phyloP scores from a whole-genome alignment of 2,888 invertebrate species.

The Caenorhabditis sinica region DNA sequence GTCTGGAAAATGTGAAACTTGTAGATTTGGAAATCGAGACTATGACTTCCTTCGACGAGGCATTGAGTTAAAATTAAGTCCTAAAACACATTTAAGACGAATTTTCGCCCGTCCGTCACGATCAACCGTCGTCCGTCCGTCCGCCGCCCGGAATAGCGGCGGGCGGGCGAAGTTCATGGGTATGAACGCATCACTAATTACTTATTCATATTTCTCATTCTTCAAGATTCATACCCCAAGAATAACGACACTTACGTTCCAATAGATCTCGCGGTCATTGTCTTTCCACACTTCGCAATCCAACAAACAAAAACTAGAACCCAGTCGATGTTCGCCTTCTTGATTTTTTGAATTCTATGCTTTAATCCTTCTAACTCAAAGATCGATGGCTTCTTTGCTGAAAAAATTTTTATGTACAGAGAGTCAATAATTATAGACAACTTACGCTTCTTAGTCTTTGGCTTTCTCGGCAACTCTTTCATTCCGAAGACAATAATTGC shows the following conservation, averaged over 20 bases:
- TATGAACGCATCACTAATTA: too few relatives aligned
- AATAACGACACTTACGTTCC: constrained; percentile 50
- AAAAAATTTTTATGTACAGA: not conserved
- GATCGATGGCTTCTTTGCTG: constrained; percentile 63
- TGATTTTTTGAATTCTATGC: constrained; percentile 58
- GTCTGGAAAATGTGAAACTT: constrained; percentile 36
- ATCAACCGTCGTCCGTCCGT: too few relatives aligned
- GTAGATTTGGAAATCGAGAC: not conserved
- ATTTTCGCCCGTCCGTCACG: too few relatives aligned
- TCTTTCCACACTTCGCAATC: constrained; percentile 66
- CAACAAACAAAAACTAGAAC: constrained; percentile 56
- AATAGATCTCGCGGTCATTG: constrained; percentile 62
- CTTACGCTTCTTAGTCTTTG: constrained; percentile 58
- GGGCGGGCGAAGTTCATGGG: too few relatives aligned
- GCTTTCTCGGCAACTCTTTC: constrained; percentile 62
- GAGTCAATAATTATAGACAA: not conserved
- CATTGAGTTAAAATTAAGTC: too few relatives aligned
- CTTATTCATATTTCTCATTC: too few relatives aligned
- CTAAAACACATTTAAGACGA: too few relatives aligned
- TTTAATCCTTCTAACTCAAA: constrained; percentile 63
- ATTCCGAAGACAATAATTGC: constrained; percentile 65
- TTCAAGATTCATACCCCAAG: not conserved
- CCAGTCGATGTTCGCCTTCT: constrained; percentile 65
- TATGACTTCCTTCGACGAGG: too few relatives aligned
- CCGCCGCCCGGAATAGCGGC: too few relatives aligned